Percentiles rank a stretch among this genome's conserved stretches.
These are phyloP conservation scores for Sebastes iracundus DNA, from an alignment of 2,797 vertebrate species.

Conservation along the genomic window DNA sequence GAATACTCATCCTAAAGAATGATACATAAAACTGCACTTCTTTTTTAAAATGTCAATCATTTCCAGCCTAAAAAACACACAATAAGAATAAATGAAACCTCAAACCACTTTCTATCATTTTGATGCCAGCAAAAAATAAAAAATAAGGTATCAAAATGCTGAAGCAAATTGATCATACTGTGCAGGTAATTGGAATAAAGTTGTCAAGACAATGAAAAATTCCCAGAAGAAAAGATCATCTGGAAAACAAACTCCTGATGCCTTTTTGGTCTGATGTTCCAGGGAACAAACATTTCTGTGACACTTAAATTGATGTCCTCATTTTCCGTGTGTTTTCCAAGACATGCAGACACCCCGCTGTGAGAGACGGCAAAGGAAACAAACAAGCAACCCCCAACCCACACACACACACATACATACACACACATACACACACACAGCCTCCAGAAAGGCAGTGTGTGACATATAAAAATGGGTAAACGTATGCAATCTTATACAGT, in stretches of 20 bases:
- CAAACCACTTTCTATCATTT: neutral
- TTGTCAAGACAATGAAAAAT: slow-evolving; percentile 41
- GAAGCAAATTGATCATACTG: slow-evolving; percentile 22
- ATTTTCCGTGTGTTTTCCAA: slow-evolving; percentile 60
- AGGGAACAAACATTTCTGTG: slow-evolving; percentile 59
- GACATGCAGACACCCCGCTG: slow-evolving; percentile 60
- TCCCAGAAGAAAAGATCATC: slow-evolving; percentile 38
- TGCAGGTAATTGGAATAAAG: slow-evolving; percentile 62
- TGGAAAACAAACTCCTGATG: slow-evolving; percentile 10
- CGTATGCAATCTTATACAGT: neutral
- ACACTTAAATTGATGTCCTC: slow-evolving; percentile 71
- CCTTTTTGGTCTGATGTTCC: slow-evolving; percentile 38
- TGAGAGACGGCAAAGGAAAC: slow-evolving; percentile 58
- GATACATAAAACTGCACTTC: neutral
- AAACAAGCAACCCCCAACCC: slow-evolving; percentile 46
- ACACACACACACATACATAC: neutral
- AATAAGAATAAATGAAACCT: neutral
- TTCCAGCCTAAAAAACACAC: neutral
- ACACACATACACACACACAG: neutral
- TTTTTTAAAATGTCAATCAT: neutral
- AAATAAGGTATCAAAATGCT: slow-evolving; percentile 6
- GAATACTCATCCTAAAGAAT: slow-evolving; percentile 3
- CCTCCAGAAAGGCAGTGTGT: neutral
- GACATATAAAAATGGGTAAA: neutral
- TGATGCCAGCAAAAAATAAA: neutral